These are phyloP conservation scores for Catocala sponsa DNA, from an alignment of 2,888 invertebrate species.

Conservation along the genomic window DNA sequence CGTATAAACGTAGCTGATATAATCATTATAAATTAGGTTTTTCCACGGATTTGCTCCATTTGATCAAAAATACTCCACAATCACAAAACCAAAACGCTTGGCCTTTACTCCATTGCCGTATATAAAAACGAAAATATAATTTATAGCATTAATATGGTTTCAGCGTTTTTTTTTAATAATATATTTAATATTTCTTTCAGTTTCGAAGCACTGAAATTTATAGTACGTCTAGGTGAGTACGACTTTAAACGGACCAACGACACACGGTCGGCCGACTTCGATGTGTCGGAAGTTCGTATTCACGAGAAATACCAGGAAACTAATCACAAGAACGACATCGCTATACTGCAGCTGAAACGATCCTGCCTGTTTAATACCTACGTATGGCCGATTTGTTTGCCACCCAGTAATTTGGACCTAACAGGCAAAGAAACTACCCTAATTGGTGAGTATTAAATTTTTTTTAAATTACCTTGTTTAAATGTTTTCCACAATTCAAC, in stretches of 20 bases:
- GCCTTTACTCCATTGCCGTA: too few relatives aligned
- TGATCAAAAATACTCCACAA: too few relatives aligned
- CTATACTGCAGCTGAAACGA: constrained; percentile 60
- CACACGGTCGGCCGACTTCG: background rate
- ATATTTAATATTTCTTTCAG: background rate
- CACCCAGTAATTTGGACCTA: background rate
- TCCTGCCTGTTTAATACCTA: constrained; percentile 90
- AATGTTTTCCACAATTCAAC: too few relatives aligned
- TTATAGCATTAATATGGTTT: too few relatives aligned
- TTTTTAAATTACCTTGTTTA: background rate
- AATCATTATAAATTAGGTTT: too few relatives aligned
- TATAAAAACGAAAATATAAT: too few relatives aligned
- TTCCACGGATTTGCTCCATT: too few relatives aligned
- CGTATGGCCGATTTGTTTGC: constrained; percentile 88
- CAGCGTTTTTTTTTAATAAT: too few relatives aligned
- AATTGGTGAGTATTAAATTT: background rate
- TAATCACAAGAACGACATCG: constrained; percentile 90
- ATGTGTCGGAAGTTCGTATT: background rate
- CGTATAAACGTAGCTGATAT: too few relatives aligned
- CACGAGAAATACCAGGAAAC: background rate
- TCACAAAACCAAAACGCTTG: too few relatives aligned
- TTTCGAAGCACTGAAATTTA: background rate
- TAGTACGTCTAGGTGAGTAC: constrained; percentile 4
- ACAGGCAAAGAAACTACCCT: background rate
- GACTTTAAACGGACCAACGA: background rate